A percentile compares a stretch with the other conserved stretches of the same genome.
Conservation (phyloP, 2,113 vertebrate genomes). For the Phoxinus phoxinus region DNA sequence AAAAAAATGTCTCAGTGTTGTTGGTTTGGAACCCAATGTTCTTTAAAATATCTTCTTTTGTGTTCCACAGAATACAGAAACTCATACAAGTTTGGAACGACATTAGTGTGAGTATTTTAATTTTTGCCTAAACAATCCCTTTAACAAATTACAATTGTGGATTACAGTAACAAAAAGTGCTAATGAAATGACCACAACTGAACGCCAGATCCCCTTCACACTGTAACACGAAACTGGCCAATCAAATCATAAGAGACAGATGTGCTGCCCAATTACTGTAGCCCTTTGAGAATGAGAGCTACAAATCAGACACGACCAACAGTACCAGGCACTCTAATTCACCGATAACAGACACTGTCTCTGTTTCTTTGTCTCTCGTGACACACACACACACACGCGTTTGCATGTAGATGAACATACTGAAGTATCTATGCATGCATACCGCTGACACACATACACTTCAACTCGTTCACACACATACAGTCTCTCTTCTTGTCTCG, state of each 20-base stretch:
- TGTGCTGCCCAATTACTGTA: conserved; percentile 41
- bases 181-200: neutral
- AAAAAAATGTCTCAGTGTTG: too few species aligned
- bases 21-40: neutral
- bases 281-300: conserved; percentile 51
- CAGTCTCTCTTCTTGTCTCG: conserved; percentile 49
- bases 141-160: neutral
- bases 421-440: conserved; percentile 26
- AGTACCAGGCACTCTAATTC: conserved; percentile 56
- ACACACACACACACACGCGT: conserved; percentile 1
- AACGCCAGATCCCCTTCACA: neutral
- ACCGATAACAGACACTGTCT: conserved; percentile 33
- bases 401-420: conserved; percentile 39
- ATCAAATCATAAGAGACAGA: conserved; percentile 46
- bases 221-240: neutral
- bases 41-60: neutral
- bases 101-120: neutral
- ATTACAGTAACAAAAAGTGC: neutral
- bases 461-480: conserved; percentile 35
- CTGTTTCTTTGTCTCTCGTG: conserved; percentile 7
- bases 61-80: neutral
- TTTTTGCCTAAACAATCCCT: neutral
- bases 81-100: neutral
- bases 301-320: conserved; percentile 68
- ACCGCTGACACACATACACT: conserved; percentile 10